Evolutionary conservation across 2,888 invertebrate genomes (phyloP).

Genomic region (Ephialtes manifestator): DNA sequence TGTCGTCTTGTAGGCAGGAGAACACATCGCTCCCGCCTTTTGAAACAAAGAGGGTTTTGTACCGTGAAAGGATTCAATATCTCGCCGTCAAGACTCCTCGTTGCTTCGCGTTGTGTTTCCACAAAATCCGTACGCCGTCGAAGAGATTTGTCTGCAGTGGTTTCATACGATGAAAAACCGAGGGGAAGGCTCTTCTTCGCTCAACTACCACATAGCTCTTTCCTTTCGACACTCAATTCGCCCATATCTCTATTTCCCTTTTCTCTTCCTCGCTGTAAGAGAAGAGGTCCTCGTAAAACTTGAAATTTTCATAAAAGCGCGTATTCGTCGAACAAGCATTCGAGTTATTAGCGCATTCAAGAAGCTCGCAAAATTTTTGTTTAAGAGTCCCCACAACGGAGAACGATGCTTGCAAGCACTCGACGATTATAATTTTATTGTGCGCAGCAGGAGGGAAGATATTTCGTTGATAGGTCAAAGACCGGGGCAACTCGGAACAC

Average conservation of each 20-base stretch:
- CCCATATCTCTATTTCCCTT: not conserved
- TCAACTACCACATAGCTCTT: slow-evolving; percentile 17
- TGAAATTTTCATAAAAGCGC: slow-evolving; percentile 38
- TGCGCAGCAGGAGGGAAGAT: not conserved
- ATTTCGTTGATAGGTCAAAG: not conserved
- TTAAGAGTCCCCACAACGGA: slow-evolving; percentile 30
- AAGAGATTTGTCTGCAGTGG: slow-evolving; percentile 26
- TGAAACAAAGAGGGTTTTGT: slow-evolving; percentile 74
- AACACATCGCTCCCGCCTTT: slow-evolving; percentile 56
- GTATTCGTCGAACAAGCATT: slow-evolving; percentile 38
- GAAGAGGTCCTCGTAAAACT: slow-evolving; percentile 1
- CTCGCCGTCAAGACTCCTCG: slow-evolving; percentile 42
- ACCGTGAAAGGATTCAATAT: slow-evolving; percentile 78
- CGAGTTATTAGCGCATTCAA: slow-evolving; percentile 44
- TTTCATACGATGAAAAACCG: slow-evolving; percentile 37
- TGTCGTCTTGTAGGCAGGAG: slow-evolving; percentile 75
- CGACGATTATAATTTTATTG: slow-evolving; percentile 49
- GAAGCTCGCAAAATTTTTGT: slow-evolving; percentile 16
- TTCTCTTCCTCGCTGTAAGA: slow-evolving; percentile 6
- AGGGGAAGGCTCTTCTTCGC: not conserved
- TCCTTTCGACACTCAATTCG: not conserved
- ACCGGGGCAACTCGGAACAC: too few species aligned
- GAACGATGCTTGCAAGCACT: slow-evolving; percentile 36
- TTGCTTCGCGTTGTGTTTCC: slow-evolving; percentile 12
- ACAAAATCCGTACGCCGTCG: slow-evolving; percentile 28